These are phyloP conservation scores for Strix uralensis DNA, from an alignment of 2,113 vertebrate species.

Conservation along the genomic window DNA sequence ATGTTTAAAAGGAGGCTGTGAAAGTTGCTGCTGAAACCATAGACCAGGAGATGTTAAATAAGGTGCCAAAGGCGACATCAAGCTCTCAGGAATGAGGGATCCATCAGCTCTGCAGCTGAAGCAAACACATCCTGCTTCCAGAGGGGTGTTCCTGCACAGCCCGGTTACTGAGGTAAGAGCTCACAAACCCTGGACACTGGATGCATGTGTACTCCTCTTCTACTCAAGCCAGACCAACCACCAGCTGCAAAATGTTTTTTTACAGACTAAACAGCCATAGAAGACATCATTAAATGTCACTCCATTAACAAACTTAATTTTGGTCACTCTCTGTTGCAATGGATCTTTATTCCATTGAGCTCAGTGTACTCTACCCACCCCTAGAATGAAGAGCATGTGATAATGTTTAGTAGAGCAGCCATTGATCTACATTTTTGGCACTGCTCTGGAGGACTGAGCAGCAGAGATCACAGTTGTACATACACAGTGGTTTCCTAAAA, in stretches of 20 bases:
- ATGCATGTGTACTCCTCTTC: neutral
- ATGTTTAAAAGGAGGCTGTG: neutral
- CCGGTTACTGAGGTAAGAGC: neutral
- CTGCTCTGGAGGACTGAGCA: neutral
- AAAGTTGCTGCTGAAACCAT: neutral
- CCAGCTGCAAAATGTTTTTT: neutral
- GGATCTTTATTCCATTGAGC: conserved; percentile 1
- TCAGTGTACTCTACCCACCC: neutral
- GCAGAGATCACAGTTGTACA: neutral
- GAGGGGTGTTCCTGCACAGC: neutral
- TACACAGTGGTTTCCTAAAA: neutral
- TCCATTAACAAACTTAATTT: neutral
- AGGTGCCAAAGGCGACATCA: neutral
- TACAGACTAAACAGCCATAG: neutral
- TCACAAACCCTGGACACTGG: neutral
- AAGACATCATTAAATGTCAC: neutral
- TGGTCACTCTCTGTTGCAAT: neutral
- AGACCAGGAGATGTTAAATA: neutral
- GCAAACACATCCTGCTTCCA: neutral
- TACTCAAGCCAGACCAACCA: neutral
- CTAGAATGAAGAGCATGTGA: neutral
- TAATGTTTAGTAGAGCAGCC: neutral
- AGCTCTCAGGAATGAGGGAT: neutral
- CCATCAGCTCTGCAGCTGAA: neutral
- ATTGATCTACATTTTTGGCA: neutral